Evolutionary conservation across 2,113 vertebrate genomes (phyloP), one percentile per base, ranked within the genome.

Genomic region (Ammodytes dubius): DNA sequence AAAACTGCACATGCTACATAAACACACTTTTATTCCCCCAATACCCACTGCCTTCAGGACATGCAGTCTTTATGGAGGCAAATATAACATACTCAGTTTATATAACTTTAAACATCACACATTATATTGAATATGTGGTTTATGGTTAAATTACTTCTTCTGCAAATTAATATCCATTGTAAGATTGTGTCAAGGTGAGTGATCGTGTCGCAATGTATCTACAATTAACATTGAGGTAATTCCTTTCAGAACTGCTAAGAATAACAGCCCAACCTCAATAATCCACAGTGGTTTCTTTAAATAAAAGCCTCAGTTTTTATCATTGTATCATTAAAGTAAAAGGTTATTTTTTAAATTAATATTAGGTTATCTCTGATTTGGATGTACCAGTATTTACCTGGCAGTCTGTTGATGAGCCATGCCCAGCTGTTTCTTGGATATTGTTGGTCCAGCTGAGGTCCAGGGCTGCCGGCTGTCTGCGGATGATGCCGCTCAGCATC

Each of bases 371-470:
- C 27, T 27, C 27, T 27, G 27, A 27, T 27, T 27, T 56, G 45
- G 39, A n/a, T 43, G 1, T 50, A 27, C 27, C 27, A 27, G 27
- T 27, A 3, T 69, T 68, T 91, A 99, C 98, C 98, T 94, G 98
- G 98, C 57, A 99, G 95, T 71, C 98, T 94, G 94, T 98, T 98
- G 94, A 99, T 98, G 78, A 99, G 96, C 98, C 98, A 99, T n/a
- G 87, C 97, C 98, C 81, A 99, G 96, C 88, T 99, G 98, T 82
- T 99, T 99, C 94, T 99, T 99, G 71, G 98, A 99, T 93, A 99
- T 98, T 98, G 88, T 99, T 99, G 92, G 98, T 99, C 97, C 98
- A 99, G 95, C 98, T 98, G 89, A 99, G 95, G 94, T 99, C 97
- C 74, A 99, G 95, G 46, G 96, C 95, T 59, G 96, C 94, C 0